Percentiles rank a stretch among this genome's conserved stretches.
These are phyloP conservation scores for Zaprionus ornatus DNA, from an alignment of 1,140 invertebrate species.

Conservation along the genomic window DNA sequence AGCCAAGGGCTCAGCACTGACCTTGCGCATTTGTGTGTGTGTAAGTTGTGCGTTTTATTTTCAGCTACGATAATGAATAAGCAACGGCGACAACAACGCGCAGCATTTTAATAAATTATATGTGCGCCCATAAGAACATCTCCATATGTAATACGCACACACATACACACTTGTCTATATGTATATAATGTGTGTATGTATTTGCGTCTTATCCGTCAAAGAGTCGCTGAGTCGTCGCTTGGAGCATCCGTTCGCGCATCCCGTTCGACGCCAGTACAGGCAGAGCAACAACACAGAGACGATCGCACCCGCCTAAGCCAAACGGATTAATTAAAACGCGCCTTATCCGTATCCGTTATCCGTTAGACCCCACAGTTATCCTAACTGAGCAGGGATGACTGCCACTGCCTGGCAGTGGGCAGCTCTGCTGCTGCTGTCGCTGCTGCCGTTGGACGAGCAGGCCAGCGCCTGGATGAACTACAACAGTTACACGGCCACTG, in stretches of 20 bases:
- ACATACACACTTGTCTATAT: background rate
- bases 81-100: conserved; percentile 33
- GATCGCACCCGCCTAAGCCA: conserved; percentile 35
- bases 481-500: conserved; percentile 63
- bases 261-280: conserved; percentile 56
- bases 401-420: conserved; percentile 1
- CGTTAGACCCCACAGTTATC: conserved; percentile 11
- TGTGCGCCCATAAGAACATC: background rate
- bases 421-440: conserved; percentile 27
- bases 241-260: conserved; percentile 42
- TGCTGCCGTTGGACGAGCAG: conserved; percentile 18
- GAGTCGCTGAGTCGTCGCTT: conserved; percentile 35
- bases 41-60: conserved; percentile 37
- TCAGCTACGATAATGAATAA: conserved; percentile 56
- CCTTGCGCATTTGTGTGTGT: conserved; percentile 2
- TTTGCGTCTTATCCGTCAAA: conserved; percentile 66
- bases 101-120: conserved; percentile 39
- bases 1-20: background rate
- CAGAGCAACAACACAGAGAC: conserved; percentile 42
- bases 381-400: conserved; percentile 2
- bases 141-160: conserved; percentile 9
- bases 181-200: conserved; percentile 1
- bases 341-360: background rate
- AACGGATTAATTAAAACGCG: conserved; percentile 20
- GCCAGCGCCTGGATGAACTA: conserved; percentile 54